Percentiles rank a stretch among this genome's conserved stretches.
Evolutionary conservation across 2,113 vertebrate species (phyloP).

Genomic region (Pygoscelis adeliae): DNA sequence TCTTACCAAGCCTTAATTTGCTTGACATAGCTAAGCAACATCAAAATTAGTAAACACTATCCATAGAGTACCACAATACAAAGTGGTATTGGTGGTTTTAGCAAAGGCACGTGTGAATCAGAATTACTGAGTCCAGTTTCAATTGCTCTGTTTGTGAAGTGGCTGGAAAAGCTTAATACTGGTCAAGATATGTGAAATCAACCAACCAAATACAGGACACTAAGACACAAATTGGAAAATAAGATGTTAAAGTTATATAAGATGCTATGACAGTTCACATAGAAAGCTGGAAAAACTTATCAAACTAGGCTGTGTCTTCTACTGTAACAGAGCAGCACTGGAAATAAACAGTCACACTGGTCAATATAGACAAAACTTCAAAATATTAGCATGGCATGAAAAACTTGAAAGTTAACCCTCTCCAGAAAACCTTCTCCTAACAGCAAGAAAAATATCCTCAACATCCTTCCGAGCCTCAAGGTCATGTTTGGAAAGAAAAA

Average conservation of each 20-base stretch:
- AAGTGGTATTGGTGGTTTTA: neutral
- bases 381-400: neutral
- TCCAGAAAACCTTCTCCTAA: neutral
- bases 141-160: neutral
- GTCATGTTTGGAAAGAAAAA: neutral
- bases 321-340: neutral
- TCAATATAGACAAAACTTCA: neutral
- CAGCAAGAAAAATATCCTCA: neutral
- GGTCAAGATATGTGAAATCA: neutral
- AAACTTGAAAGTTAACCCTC: neutral
- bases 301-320: neutral
- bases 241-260: neutral
- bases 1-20: neutral
- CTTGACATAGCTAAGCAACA: neutral
- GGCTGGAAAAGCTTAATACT: neutral
- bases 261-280: neutral
- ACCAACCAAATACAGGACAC: neutral
- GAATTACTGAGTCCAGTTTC: neutral
- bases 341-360: neutral
- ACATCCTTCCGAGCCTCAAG: neutral
- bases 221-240: neutral
- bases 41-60: neutral
- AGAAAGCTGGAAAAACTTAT: neutral
- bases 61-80: neutral
- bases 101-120: neutral